phyloP scores from a whole-genome alignment of 2,797 vertebrate species.

The Microctenopoma steveboyesi region DNA sequence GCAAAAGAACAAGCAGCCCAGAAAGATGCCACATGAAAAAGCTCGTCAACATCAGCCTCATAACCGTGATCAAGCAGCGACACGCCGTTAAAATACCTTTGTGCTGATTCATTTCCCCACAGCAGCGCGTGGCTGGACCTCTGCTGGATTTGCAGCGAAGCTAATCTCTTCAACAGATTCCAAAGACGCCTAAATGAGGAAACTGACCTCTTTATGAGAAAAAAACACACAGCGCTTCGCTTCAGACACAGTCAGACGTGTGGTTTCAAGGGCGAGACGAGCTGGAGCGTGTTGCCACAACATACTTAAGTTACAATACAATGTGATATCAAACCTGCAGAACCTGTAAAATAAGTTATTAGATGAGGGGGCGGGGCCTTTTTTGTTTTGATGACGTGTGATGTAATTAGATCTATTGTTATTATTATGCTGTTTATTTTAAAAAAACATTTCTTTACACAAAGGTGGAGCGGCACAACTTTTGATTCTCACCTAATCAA shows the following conservation, averaged over 20 bases:
- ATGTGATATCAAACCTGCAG: no score
- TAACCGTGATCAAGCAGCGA: slow-evolving; percentile 8
- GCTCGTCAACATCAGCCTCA: not conserved
- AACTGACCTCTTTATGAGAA: slow-evolving; percentile 17
- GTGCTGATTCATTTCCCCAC: slow-evolving; percentile 45
- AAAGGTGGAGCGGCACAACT: no score
- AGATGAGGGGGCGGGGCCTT: no score
- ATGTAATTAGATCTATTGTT: no score
- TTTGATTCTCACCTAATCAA: no score
- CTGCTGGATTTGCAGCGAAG: slow-evolving; percentile 8
- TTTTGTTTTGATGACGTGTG: no score
- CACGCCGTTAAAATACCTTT: slow-evolving; percentile 50
- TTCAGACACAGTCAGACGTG: not conserved
- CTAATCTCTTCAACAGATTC: slow-evolving; percentile 60
- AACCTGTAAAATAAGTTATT: no score
- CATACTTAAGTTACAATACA: not conserved
- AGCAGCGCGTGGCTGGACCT: slow-evolving; percentile 4
- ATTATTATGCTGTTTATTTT: no score
- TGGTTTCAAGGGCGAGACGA: not conserved
- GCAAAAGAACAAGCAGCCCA: not conserved
- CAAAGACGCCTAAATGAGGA: slow-evolving; percentile 47
- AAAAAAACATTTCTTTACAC: no score
- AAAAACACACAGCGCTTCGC: not conserved
- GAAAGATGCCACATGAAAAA: not conserved
- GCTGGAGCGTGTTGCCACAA: not conserved